Evolutionary conservation across 2,797 vertebrate genomes (phyloP).

Genomic region (Leptatherina wallacei): DNA sequence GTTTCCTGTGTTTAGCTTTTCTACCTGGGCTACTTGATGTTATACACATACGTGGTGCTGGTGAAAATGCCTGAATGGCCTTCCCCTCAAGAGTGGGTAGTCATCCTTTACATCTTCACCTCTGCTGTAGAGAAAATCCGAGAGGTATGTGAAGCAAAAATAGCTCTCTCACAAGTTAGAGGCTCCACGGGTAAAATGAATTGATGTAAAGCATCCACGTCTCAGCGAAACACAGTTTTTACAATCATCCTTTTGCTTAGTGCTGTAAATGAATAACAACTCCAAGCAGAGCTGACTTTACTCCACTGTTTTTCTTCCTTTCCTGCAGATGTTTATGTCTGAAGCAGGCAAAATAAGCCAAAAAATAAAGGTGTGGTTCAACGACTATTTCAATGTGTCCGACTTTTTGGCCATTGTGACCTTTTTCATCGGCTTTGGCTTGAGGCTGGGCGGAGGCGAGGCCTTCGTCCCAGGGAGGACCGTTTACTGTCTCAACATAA

Average conservation of each 20-base stretch:
- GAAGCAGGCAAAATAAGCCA: conserved; percentile 98
- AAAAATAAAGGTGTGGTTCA: conserved; percentile 99
- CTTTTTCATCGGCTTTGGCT: conserved; percentile 94
- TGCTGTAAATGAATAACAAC: neutral
- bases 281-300: neutral
- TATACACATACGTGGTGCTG: conserved; percentile 96
- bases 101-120: conserved; percentile 98
- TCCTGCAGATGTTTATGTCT: conserved; percentile 95
- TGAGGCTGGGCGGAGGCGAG: conserved; percentile 88
- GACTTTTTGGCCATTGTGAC: conserved; percentile 95
- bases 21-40: conserved; percentile 96
- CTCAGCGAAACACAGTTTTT: neutral
- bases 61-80: conserved; percentile 90
- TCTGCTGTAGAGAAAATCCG: conserved; percentile 96
- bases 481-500: conserved; percentile 97
- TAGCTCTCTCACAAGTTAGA: neutral
- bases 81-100: conserved; percentile 94
- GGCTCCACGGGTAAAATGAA: neutral
- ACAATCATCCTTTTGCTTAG: neutral
- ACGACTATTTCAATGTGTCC: conserved; percentile 95
- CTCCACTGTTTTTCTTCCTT: neutral
- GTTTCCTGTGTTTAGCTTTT: conserved; percentile 85
- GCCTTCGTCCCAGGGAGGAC: conserved; percentile 89
- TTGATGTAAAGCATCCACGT: neutral
- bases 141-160: conserved; percentile 84